Base-by-base conservation (phyloP, 2,888 invertebrate species). In the Nemurella pictetii region DNA sequence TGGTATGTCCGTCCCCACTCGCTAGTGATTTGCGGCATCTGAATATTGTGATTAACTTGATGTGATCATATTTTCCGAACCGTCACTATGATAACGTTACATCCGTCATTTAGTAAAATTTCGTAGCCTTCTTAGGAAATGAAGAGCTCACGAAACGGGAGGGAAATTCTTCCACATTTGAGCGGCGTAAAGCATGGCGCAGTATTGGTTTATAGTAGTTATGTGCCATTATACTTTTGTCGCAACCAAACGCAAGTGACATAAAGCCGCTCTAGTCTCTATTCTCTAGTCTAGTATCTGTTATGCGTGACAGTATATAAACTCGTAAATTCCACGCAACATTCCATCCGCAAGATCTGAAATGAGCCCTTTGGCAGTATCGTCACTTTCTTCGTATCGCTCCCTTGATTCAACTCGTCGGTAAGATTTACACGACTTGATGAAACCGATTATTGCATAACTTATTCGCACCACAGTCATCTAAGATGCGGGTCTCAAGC, bases 381-480 rank as follows among this genome's bases (percentile, higher is more conserved):
- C 29, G 28, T 75, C 75, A 25, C 35, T 80, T 80, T 80, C 80
- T 80, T 80, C 30, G 25, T n/a, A n/a, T 5, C 7, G 9, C 5
- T 80, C 80, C 26, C 32, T n/a, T 32, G 25, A 30, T 35, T 3
- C 26, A 4, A 25, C 80, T 80, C 80, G 75, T 75, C 1, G 25
- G 80, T 20, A 30, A 35, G 80, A 80, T 80, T 55, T 55, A 55
- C 0, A 30, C 36, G 30, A 30, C 35, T 80, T 80, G 80, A 28
- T 72, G 82, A 55, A 82, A 72, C 72, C 82, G 82, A 82, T 82
- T 27, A 82, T 82, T 36, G 72, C 82, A 82, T 82, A 82, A 12
- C 55, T 82, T 27, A 55, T 29, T 28, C 35, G 15, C 25, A 25
- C 80, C 80, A 30, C 78, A 78, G 30, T 29, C 12, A 78, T 78